Percentiles rank a stretch among this genome's conserved stretches.
Evolutionary conservation across 2,797 vertebrate species (phyloP).

Genomic region (Malurus splendens): DNA sequence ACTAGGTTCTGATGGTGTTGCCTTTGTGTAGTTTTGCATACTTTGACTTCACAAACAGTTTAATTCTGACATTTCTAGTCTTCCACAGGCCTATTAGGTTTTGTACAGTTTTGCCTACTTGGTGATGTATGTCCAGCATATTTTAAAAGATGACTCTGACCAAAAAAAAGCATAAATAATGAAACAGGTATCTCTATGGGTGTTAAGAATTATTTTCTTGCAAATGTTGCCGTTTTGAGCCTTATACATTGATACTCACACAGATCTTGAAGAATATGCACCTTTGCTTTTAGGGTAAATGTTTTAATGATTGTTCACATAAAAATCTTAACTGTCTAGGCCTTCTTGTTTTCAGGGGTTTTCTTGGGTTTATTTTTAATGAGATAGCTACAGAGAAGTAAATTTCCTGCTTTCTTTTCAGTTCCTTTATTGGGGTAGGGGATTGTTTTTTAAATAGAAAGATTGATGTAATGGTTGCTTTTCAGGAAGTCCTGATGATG

Average conservation of each 20-base stretch:
- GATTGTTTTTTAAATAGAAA: not conserved
- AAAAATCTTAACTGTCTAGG: not conserved
- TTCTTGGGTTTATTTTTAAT: not conserved
- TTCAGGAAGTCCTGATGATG: conserved; percentile 98
- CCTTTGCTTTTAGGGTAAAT: not conserved
- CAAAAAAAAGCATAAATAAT: not conserved
- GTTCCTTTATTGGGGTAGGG: not conserved
- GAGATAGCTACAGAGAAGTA: not conserved
- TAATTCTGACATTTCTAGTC: not conserved
- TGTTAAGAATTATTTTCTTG: not conserved
- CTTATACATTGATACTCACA: not conserved
- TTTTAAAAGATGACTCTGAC: not conserved
- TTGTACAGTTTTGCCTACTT: not conserved
- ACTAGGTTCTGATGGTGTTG: not conserved
- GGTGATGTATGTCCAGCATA: not conserved
- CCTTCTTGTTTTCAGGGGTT: not conserved
- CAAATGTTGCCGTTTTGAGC: not conserved
- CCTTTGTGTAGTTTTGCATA: not conserved
- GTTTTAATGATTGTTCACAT: not conserved
- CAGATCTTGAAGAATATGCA: not conserved
- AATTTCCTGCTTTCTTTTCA: not conserved
- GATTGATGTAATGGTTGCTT: conserved; percentile 9
- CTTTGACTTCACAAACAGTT: not conserved
- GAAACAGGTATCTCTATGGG: not conserved
- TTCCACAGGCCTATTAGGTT: not conserved